Evolutionary conservation across 2,113 vertebrate genomes (phyloP), one percentile per base, ranked within the genome.

Genomic region (Colossoma macropomum): DNA sequence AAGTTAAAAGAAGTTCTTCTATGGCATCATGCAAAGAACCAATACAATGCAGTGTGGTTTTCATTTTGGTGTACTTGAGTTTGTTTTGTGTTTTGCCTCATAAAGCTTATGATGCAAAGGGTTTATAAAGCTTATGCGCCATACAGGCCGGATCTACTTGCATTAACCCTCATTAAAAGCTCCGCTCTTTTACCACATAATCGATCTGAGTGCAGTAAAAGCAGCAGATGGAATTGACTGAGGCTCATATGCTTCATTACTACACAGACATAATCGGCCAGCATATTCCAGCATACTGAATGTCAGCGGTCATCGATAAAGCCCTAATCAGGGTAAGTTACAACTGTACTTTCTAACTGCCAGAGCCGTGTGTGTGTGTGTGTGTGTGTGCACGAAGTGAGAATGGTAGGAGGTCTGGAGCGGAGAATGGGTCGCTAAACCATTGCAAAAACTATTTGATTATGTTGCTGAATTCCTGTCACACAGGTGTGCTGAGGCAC

Each of bases 191-290:
- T 92, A 91, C 94, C 92, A 94, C 96, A 95, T 93, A 92, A 95
- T 96, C 93, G 94, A 97, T 96, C 94, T 91, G 93, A 96, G 93
- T 91, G 94, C 94, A 95, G 91, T 87, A 95, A 96, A 96, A 97
- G 95, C 94, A 94, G 92, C 93, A 95, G 95, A 96, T 97, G 95
- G 96, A 96, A 96, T 94, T 94, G 95, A 96, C 93, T 92, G 94
- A 94, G 94, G 94, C 94, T 95, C 95, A 95, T 95, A 96, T 96
- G 95, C 94, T 96, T 97, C 96, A 97, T 96, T 96, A 97, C 96
- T 93, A 94, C 92, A 90, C 91, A 92, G 95, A 92, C 95, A 95
- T 95, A 95, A 95, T 94, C 94, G 93, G 94, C 93, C 92, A 91
- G 92, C 88, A 89, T 95, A 94, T 95, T 94, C 95, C 92, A 94